Base-by-base conservation (phyloP, 2,888 invertebrate species). In the Hyposoter didymator region DNA sequence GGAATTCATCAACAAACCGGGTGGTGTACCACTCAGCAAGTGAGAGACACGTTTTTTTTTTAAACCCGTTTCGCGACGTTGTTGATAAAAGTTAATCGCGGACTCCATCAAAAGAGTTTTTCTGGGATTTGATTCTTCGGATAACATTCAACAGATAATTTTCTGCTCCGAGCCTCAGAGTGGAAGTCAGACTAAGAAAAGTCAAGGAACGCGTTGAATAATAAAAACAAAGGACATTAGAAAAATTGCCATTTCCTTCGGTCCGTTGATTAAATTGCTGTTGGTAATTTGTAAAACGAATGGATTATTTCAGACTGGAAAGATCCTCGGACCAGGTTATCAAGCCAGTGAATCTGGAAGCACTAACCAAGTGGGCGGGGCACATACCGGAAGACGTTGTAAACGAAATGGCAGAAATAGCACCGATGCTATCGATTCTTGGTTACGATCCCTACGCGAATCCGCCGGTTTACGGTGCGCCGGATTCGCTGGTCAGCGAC, bases 301-400 rank as follows among this genome's bases (percentile, higher is more conserved):
- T 59, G 55, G 14, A 28, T 12, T 28, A 28, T 89, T 89, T 66
- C 95, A 99, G 99, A 94, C 98, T 98, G 93, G 99, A 99, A 95
- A 96, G 99, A 86, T 99, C 99, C 70, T 99, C 99, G 87, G 99
- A 99, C 95, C 99, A 99, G 95, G 99, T 99, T 91, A 98, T 99
- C 94, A 99, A 99, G 92, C 99, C 99, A 17, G 97, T 99, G 85
- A 99, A 99, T 95, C 95, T 98, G 92, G 99, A 99, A 94, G 99
- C 99, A 70, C 95, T 99, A 88, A 96, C 96, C 91, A 98, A 98
- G 95, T 98, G 98, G 98, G 98, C 98, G 89, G 98, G 97, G 82
- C 96, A 97, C 93, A 96, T 98, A 92, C 98, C 98, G 91, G 96
- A 96, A 35, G 99, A 99, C 95, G 99, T 99, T 85, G 96, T 98